Percentiles rank a stretch among this genome's conserved stretches.
Conservation (phyloP, 2,113 vertebrate species). For the Hemichromis elongatus region DNA sequence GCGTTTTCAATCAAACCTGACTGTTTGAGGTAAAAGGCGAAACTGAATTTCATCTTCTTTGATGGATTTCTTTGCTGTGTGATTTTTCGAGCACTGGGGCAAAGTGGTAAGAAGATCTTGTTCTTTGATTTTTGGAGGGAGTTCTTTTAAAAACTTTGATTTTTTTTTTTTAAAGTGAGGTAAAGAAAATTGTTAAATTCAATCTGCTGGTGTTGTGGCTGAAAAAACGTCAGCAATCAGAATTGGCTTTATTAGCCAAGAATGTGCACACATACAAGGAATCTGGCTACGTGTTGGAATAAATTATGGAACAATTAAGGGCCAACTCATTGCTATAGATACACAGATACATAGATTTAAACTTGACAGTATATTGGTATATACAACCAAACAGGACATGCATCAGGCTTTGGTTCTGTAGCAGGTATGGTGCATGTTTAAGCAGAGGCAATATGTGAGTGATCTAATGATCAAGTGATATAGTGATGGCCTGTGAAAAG, state of each 20-base stretch:
- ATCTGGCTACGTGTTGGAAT: background rate
- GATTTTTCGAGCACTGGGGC: background rate
- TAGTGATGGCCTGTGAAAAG: background rate
- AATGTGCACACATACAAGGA: background rate
- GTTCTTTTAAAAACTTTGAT: background rate
- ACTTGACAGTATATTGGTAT: background rate
- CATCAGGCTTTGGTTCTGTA: background rate
- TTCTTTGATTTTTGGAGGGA: background rate
- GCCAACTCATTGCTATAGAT: background rate
- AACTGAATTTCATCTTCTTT: slow-evolving; percentile 18
- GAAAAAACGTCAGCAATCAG: background rate
- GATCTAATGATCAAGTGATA: background rate
- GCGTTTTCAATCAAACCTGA: slow-evolving; percentile 23
- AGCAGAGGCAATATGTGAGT: background rate
- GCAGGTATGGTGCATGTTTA: background rate
- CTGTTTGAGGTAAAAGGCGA: slow-evolving; percentile 8
- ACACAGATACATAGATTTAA: background rate
- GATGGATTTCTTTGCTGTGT: slow-evolving; percentile 29
- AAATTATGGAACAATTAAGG: background rate
- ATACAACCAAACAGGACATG: background rate
- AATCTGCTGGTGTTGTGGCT: background rate
- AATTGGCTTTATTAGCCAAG: background rate
- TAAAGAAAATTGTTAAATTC: background rate
- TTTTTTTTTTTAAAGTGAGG: background rate
- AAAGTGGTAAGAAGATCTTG: background rate